Evolutionary conservation across 2,888 invertebrate genomes (phyloP).

Genomic region (Cerastis leucographa): DNA sequence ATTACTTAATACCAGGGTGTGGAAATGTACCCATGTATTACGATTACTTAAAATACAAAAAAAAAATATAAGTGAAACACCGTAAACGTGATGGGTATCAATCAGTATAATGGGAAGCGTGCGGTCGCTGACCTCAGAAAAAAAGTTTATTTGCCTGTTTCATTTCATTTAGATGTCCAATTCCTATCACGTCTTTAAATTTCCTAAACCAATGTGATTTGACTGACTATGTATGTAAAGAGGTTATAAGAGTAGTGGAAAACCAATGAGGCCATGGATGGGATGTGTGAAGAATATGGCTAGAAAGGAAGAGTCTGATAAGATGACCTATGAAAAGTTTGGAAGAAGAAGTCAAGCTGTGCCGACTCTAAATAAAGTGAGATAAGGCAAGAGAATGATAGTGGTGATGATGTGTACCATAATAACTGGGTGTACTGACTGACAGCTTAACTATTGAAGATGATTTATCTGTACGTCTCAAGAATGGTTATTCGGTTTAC

Average conservation of each 20-base stretch:
- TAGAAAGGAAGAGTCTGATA: neutral
- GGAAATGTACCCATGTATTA: neutral
- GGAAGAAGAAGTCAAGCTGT: neutral
- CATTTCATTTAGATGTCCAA: neutral
- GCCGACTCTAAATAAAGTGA: neutral
- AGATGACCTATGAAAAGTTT: neutral
- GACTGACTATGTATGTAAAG: neutral
- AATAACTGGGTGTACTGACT: neutral
- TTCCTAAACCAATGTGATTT: neutral
- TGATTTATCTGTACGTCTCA: neutral
- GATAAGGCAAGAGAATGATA: neutral
- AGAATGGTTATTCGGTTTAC: neutral
- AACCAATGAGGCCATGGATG: neutral
- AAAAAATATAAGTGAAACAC: neutral
- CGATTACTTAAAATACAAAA: too few species aligned
- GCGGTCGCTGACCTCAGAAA: neutral
- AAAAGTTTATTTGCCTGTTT: neutral
- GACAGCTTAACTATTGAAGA: neutral
- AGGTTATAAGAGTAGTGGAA: neutral
- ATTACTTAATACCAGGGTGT: too few species aligned
- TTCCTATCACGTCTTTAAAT: neutral
- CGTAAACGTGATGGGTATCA: neutral
- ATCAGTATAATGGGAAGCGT: neutral
- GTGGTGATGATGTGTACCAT: neutral
- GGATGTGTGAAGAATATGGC: neutral